A percentile compares a stretch with the other conserved stretches of the same genome.
Evolutionary conservation across 2,888 invertebrate species (phyloP).

Genomic region (Ormyrus thymus): DNA sequence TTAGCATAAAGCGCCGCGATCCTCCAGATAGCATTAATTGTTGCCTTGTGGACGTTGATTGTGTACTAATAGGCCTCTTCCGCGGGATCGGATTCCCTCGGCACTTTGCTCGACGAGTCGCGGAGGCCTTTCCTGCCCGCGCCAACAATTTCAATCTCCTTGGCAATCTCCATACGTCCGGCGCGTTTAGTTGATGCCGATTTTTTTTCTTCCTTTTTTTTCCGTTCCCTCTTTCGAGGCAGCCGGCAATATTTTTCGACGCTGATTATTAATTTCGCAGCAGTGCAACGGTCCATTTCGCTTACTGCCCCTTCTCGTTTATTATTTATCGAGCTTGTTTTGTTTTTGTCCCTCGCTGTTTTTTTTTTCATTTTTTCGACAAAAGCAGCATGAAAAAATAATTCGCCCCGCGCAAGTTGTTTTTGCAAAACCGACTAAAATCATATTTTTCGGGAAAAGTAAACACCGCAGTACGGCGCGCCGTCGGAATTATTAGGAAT

Average conservation of each 20-base stretch:
- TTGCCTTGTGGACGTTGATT: constrained; percentile 68
- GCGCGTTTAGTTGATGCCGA: background rate
- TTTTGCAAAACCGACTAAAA: too few relatives aligned
- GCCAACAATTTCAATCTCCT: background rate
- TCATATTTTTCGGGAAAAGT: too few relatives aligned
- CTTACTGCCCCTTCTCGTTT: too few relatives aligned
- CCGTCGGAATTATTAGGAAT: too few relatives aligned
- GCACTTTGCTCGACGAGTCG: background rate
- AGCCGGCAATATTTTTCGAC: background rate
- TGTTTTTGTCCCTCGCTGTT: too few relatives aligned
- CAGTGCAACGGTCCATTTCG: too few relatives aligned
- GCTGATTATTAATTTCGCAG: background rate
- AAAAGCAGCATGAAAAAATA: too few relatives aligned
- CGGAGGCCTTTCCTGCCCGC: background rate
- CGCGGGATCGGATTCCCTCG: constrained; percentile 52
- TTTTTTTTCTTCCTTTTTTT: background rate
- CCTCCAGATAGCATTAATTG: constrained; percentile 71
- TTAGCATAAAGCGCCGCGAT: constrained; percentile 58
- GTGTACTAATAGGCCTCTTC: constrained; percentile 65
- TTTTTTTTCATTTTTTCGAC: too few relatives aligned
- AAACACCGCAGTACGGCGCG: too few relatives aligned
- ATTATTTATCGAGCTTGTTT: too few relatives aligned
- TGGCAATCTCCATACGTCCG: background rate
- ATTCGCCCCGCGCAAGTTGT: too few relatives aligned
- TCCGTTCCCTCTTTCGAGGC: too few relatives aligned